These are phyloP conservation scores for Stegodyphus dumicola DNA, from an alignment of 1,140 invertebrate species.

Conservation along the genomic window DNA sequence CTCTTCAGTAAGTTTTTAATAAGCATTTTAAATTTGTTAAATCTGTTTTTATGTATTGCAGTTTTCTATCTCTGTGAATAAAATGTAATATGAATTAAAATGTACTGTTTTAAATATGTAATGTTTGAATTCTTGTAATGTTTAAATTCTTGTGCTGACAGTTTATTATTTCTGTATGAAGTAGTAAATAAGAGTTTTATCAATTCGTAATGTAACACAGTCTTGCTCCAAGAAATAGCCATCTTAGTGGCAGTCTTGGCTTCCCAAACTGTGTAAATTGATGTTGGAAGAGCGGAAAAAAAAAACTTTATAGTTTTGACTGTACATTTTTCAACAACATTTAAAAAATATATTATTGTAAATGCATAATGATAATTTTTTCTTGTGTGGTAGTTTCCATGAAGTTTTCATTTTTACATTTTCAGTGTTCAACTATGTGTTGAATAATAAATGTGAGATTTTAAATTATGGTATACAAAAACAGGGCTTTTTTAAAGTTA, in stretches of 20 bases:
- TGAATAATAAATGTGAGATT: too few species aligned
- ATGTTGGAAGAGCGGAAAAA: neutral
- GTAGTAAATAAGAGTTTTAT: too few species aligned
- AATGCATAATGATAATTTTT: too few species aligned
- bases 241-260: neutral
- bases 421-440: too few species aligned
- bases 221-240: neutral
- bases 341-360: neutral
- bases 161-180: neutral
- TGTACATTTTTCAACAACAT: neutral
- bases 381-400: too few species aligned
- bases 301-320: neutral
- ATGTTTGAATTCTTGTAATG: neutral
- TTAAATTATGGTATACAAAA: too few species aligned
- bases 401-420: too few species aligned
- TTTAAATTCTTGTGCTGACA: neutral
- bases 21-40: too few species aligned
- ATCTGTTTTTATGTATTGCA: neutral
- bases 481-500: too few species aligned
- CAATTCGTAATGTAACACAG: neutral
- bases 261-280: constrained; percentile 4
- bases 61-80: neutral
- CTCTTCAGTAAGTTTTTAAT: too few species aligned
- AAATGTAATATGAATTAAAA: neutral
- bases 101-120: neutral